A percentile compares a stretch with the other conserved stretches of the same genome.
phyloP scores from a whole-genome alignment of 2,888 invertebrate genomes.

The Lapara coniferarum region DNA sequence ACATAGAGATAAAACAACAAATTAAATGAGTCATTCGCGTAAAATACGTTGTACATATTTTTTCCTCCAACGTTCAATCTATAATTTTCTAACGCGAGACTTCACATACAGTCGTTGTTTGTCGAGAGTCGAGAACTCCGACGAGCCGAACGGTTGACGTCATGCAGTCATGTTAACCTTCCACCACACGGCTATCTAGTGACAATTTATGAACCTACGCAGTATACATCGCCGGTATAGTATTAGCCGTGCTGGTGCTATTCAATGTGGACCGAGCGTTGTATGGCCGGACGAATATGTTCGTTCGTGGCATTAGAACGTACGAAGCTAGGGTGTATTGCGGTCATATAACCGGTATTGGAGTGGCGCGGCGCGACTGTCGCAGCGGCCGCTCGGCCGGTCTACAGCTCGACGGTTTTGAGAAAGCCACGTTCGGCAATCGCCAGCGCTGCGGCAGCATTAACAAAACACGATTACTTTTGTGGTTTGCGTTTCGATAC shows the following conservation, averaged over 20 bases:
- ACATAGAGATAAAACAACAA: constrained; percentile 11
- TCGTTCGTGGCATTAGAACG: constrained; percentile 48
- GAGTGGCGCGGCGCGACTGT: constrained; percentile 70
- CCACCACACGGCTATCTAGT: constrained; percentile 55
- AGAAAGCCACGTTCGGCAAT: constrained; percentile 79
- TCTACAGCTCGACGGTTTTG: constrained; percentile 74
- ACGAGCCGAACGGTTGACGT: constrained; percentile 82
- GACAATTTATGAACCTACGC: constrained; percentile 41
- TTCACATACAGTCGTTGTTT: constrained; percentile 71
- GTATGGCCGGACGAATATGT: constrained; percentile 50
- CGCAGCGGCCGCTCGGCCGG: constrained; percentile 71
- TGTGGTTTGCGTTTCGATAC: constrained; percentile 63
- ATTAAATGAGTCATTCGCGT: constrained; percentile 21
- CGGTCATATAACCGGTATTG: constrained; percentile 83
- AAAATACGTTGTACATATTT: constrained; percentile 31
- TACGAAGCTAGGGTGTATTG: constrained; percentile 72
- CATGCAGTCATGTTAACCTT: constrained; percentile 75
- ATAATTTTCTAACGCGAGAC: constrained; percentile 73
- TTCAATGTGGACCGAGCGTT: constrained; percentile 53
- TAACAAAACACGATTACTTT: constrained; percentile 75
- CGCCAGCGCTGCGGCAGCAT: constrained; percentile 65
- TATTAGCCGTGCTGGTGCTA: constrained; percentile 34
- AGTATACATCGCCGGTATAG: constrained; percentile 58
- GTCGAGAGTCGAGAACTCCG: constrained; percentile 78
- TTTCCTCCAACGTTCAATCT: constrained; percentile 61